Conservation (phyloP, 2,888 invertebrate genomes). For the Cantharis nigra region DNA sequence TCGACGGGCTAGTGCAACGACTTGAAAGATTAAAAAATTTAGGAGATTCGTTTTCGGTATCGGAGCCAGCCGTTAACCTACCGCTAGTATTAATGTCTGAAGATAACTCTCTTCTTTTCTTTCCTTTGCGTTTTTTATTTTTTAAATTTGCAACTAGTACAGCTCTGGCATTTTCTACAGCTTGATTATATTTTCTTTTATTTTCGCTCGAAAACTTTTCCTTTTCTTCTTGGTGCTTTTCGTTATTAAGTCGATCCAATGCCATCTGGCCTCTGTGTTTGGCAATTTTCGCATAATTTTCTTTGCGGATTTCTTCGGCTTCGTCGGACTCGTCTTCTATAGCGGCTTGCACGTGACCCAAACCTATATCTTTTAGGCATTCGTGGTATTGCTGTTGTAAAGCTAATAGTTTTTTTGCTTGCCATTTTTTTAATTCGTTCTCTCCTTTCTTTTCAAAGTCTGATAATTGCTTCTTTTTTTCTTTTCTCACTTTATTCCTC, state of each 20-base stretch:
- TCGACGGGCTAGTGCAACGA: conserved; percentile 9
- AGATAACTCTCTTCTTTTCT: conserved; percentile 30
- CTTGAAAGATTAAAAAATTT: conserved; percentile 3
- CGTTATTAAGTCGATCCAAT: conserved; percentile 47
- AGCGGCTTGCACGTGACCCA: conserved; percentile 57
- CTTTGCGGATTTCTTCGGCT: conserved; percentile 32
- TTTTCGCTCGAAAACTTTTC: conserved; percentile 42
- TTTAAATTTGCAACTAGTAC: conserved; percentile 47
- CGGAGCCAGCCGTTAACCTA: conserved; percentile 5
- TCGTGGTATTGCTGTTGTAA: conserved; percentile 60
- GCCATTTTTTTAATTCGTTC: conserved; percentile 59
- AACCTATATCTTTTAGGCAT: conserved; percentile 58
- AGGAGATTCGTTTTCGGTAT: conserved; percentile 10
- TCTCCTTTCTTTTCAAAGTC: conserved; percentile 58
- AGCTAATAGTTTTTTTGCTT: conserved; percentile 57
- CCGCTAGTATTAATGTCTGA: conserved; percentile 30
- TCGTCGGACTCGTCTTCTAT: conserved; percentile 48
- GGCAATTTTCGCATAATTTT: conserved; percentile 46
- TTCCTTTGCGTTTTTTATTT: conserved; percentile 36
- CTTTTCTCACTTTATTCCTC: conserved; percentile 60
- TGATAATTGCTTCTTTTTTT: conserved; percentile 58
- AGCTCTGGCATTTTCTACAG: conserved; percentile 57
- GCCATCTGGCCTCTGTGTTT: conserved; percentile 55
- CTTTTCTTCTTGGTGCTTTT: conserved; percentile 39
- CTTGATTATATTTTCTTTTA: conserved; percentile 49